Evolutionary conservation across 1,140 invertebrate genomes (phyloP), one percentile per base, ranked within the genome.

Genomic region (Drosophila pectinifera): DNA sequence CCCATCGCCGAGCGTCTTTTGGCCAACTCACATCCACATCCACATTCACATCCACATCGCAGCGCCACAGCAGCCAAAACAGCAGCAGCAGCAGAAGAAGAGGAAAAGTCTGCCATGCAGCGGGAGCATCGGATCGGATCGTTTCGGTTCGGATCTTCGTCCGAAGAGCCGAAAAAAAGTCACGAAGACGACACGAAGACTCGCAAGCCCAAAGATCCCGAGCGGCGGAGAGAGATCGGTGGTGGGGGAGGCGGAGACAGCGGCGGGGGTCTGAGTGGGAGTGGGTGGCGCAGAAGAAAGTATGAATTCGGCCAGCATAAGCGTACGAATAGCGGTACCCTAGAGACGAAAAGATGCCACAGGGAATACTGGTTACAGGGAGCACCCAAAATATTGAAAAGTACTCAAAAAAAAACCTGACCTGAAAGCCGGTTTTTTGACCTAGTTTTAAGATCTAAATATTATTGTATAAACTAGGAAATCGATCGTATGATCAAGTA

Each of bases 251-350:
- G 77, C 55, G 48, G 73, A 65, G 64, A 65, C 67, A 77, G 81
- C 69, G 80, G 74, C 58, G 34, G 48, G 16, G 16, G 48, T 4
- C 64, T 34, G 46, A 74, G 63, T 74, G 64, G 58, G 56, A 77
- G 70, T 70, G 67, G 67, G 63, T 70, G 49, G 67, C 72, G 38
- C 49, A 80, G 72, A 83, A 84, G 84, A 88, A 89, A 89, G 84
- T 84, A 89, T 76, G 67, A 89, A 69, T 79, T 88, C 80, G 72
- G 59, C 61, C 75, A 82, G 67, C 80, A 83, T 45, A 55, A 68
- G 39, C 64, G 26, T 45, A 38, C 39, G 67, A 69, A 56, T 56
- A 14, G 41, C 22, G 42, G 18, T 39, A 51, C 46, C 49, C 43
- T 54, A 6, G 20, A 78, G 14, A 13, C n/a, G 14, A n/a, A 4